A percentile compares a stretch with the other conserved stretches of the same genome.
Evolutionary conservation across 2,113 vertebrate genomes (phyloP).

Genomic region (Phocoena phocoena): DNA sequence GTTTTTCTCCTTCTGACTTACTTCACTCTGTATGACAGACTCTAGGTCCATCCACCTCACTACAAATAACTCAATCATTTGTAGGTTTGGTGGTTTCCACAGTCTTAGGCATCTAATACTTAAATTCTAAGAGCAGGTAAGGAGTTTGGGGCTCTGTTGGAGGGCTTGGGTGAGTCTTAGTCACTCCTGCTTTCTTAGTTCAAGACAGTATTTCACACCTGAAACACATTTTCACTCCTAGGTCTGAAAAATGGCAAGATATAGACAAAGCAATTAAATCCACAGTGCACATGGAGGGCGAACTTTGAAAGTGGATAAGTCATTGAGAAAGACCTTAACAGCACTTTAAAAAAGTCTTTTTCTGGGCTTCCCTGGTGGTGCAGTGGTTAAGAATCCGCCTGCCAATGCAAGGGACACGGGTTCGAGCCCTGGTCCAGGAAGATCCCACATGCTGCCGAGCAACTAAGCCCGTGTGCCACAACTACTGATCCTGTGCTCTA

Average conservation of each 20-base stretch:
- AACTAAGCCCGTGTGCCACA: too few species aligned
- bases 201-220: neutral
- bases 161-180: neutral
- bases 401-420: too few species aligned
- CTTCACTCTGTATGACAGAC: too few species aligned
- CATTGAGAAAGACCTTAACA: neutral
- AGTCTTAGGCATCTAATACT: neutral
- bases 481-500: too few species aligned
- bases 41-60: too few species aligned
- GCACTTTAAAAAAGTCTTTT: neutral
- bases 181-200: neutral
- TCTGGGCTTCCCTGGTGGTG: too few species aligned
- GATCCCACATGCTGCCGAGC: too few species aligned
- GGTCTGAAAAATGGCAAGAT: neutral
- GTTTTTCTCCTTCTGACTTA: too few species aligned
- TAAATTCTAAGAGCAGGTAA: neutral
- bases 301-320: neutral
- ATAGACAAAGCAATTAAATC: neutral
- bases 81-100: neutral
- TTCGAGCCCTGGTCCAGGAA: too few species aligned
- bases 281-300: neutral
- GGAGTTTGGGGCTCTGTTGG: neutral
- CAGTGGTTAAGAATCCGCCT: accelerated
- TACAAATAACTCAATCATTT: neutral
- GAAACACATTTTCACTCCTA: neutral